Conservation (phyloP, 2,888 invertebrate genomes). For the Scaptomyza reducta region DNA sequence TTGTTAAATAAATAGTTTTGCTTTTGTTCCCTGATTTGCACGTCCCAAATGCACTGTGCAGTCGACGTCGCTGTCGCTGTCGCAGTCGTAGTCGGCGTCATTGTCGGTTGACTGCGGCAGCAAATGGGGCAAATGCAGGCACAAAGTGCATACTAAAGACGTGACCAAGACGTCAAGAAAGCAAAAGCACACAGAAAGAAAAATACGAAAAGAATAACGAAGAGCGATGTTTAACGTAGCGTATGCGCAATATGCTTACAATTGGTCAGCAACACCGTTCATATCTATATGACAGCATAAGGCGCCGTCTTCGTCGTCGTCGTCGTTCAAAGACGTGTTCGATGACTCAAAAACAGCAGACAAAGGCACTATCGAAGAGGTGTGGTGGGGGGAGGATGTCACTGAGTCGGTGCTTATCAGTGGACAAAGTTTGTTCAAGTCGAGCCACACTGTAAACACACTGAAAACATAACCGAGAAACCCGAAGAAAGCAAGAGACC, state of each 20-base stretch:
- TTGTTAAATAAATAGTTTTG: slow-evolving; percentile 32
- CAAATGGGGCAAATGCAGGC: slow-evolving; percentile 50
- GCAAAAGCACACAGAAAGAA: slow-evolving; percentile 5
- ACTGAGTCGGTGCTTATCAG: slow-evolving; percentile 56
- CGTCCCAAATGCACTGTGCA: slow-evolving; percentile 45
- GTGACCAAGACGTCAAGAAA: slow-evolving; percentile 63
- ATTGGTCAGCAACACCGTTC: slow-evolving; percentile 42
- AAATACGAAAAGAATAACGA: slow-evolving; percentile 26
- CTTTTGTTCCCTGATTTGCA: slow-evolving; percentile 43
- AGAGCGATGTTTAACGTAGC: slow-evolving; percentile 50
- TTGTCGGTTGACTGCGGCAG: slow-evolving; percentile 29
- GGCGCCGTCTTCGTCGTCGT: slow-evolving; percentile 10
- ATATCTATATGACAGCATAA: slow-evolving; percentile 50
- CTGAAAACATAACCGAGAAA: slow-evolving; percentile 27
- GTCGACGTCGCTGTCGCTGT: background rate
- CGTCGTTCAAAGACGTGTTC: slow-evolving; percentile 53
- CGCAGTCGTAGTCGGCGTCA: background rate
- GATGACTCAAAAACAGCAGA: slow-evolving; percentile 51
- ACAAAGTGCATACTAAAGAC: slow-evolving; percentile 68
- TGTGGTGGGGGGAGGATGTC: background rate
- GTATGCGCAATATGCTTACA: slow-evolving; percentile 66
- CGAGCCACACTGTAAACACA: slow-evolving; percentile 39
- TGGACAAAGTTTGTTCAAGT: slow-evolving; percentile 72
- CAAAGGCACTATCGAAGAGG: background rate
- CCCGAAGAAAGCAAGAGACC: background rate